Base-by-base conservation (phyloP, 2,888 invertebrate genomes). In the Eupeodes latifasciatus region DNA sequence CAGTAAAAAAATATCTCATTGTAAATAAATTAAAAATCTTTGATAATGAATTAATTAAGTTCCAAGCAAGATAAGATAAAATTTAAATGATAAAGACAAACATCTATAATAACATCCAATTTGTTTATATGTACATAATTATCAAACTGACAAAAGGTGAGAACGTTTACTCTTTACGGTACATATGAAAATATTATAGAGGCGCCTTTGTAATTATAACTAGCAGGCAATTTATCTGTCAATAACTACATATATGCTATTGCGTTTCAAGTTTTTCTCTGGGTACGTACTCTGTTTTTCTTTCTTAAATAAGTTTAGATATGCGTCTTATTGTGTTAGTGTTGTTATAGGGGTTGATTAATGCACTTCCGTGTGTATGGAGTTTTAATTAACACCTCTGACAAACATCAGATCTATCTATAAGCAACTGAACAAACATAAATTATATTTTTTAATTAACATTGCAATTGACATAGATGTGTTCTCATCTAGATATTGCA, bases 161-260 rank as follows among this genome's bases (percentile, higher is more conserved):
- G 12, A 19, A n/a, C 61, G 61, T 61, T 61, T 61, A 40, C n/a
- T n/a, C n/a, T 61, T 61, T 61, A 40, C n/a, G 10, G 40, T 40
- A n/a, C 40, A 40, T n/a, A 14, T 40, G 40, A 16, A 36, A 40
- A 36, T 36, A 40, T 27, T 16, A n/a, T 61, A 14, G 16, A 61
- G 61, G 61, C 61, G 36, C n/a, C 61, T 40, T 36, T n/a, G 34
- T 61, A 40, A 4, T 36, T 61, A 9, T 61, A 4, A 57, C 34
- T 55, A 4, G 6, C 34, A n/a, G 16, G 6, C 36, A 61, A 61
- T 40, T 16, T 66, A 47, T 47, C n/a, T 16, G 12, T 12, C 55
- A 27, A 55, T 47, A 44, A 53, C 11, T 9, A 40, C 5, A 40
- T 9, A 40, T 40, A 40, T 9, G 40, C 5, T 53, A 19, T 44